Percentiles rank a stretch among this genome's conserved stretches.
Conservation (phyloP, 2,888 invertebrate species). For the Leptopilina drosophilae region DNA sequence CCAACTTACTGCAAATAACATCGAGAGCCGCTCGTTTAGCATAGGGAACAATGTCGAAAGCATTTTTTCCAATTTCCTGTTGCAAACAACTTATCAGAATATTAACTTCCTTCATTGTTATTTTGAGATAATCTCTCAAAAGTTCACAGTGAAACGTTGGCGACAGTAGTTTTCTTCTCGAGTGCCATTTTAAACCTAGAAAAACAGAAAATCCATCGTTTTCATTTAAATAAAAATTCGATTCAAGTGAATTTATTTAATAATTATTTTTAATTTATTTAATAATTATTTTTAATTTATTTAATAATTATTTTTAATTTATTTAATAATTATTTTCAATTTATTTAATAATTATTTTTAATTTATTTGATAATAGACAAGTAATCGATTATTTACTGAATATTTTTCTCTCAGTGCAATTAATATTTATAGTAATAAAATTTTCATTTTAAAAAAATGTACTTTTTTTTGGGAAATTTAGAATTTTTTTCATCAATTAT, state of each 20-base stretch:
- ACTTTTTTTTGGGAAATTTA: background rate
- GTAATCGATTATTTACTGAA: no score
- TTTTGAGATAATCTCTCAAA: constrained; percentile 67
- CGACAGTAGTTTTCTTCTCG: constrained; percentile 72
- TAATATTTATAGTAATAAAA: no score
- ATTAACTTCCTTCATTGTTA: constrained; percentile 61
- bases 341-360: no score
- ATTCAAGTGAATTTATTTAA: no score
- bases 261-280: no score
- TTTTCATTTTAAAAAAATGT: no score
- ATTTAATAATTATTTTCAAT: no score
- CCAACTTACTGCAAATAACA: constrained; percentile 71
- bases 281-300: no score
- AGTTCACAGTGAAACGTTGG: constrained; percentile 72
- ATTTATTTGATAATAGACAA: no score
- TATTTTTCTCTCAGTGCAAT: no score
- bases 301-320: no score
- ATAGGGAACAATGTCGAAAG: constrained; percentile 72
- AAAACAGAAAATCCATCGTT: background rate
- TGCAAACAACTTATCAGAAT: constrained; percentile 67
- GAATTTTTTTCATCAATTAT: background rate
- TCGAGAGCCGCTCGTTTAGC: constrained; percentile 74
- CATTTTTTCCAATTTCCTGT: constrained; percentile 65
- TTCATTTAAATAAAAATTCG: background rate
- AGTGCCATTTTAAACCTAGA: constrained; percentile 70